Evolutionary conservation across 2,113 vertebrate genomes (phyloP), one percentile per base, ranked within the genome.

Genomic region (Rutilus rutilus): DNA sequence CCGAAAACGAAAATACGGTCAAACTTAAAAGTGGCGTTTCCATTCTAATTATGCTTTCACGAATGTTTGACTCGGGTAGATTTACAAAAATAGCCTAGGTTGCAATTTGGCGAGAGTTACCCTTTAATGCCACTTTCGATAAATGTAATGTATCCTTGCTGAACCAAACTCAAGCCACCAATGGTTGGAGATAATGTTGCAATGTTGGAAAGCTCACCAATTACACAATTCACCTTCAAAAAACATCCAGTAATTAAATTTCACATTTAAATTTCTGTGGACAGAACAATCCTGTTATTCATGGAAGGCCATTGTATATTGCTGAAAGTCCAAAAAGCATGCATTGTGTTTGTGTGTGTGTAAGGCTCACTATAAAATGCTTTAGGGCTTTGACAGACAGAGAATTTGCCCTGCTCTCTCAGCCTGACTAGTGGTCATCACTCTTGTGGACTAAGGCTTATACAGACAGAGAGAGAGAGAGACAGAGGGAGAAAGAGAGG

Each of bases 381-480:
- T 85, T 85, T 85, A 85, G 52, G 62, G 75, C 60, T 85, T 65
- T 85, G 84, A 85, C 84, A 85, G 84, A 85, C 76, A 85, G 64
- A 47, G 73, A 85, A 85, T 85, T 85, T 42, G 62, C 76, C 64
- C 57, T 50, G 75, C 25, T 85, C 84, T 65, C 60, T 39, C 27
- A 78, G 84, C 74, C 45, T 85, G 81, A 83, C 81, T 83, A 73
- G 65, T 73, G 74, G 74, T 52, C 84, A 85, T 85, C 84, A 85
- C 74, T 85, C 84, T 67, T 67, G 60, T 85, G 50, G 59, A 67
- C 75, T 78, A 64, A 65, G 60, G 42, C 84, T 78, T 78, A 78
- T 42, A 85, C 47, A 85, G 76, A 84, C 19, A 83, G 17, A 75
- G 10, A 21, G 67, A 83, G 80, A 69, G 60, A 27, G n/a, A 85